Evolutionary conservation across 2,113 vertebrate genomes (phyloP).

Genomic region (Nothobranchius furzeri): DNA sequence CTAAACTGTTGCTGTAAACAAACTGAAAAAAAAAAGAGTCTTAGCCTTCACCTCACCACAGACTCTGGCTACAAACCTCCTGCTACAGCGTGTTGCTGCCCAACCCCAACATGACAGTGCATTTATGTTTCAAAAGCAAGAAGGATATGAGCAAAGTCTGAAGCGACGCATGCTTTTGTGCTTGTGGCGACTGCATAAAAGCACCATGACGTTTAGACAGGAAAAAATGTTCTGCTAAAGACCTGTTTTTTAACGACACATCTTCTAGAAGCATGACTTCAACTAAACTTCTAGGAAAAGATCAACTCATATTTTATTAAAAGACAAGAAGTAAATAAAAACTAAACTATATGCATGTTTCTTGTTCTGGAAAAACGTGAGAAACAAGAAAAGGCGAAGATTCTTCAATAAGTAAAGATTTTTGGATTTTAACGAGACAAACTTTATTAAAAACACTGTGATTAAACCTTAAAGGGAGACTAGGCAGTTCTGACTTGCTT

Average conservation of each 20-base stretch:
- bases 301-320: too few species aligned
- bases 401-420: too few species aligned
- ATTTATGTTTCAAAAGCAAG: not conserved
- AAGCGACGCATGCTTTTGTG: not conserved
- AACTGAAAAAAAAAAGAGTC: not conserved
- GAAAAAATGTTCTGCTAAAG: not conserved
- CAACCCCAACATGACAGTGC: not conserved
- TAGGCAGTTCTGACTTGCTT: too few species aligned
- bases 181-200: not conserved
- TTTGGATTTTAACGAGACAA: not conserved
- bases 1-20: slow-evolving; percentile 7
- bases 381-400: too few species aligned
- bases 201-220: not conserved
- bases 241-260: too few species aligned
- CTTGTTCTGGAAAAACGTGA: too few species aligned
- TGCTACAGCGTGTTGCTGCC: not conserved
- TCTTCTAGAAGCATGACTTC: not conserved
- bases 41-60: not conserved
- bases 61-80: slow-evolving; percentile 3
- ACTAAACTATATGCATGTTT: not conserved
- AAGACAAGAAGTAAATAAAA: not conserved
- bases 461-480: too few species aligned
- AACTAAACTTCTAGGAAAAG: too few species aligned
- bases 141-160: not conserved
- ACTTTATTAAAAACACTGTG: not conserved